Percentiles rank a stretch among this genome's conserved stretches.
Evolutionary conservation across 2,888 invertebrate species (phyloP).

Genomic region (Amorpha juglandis): DNA sequence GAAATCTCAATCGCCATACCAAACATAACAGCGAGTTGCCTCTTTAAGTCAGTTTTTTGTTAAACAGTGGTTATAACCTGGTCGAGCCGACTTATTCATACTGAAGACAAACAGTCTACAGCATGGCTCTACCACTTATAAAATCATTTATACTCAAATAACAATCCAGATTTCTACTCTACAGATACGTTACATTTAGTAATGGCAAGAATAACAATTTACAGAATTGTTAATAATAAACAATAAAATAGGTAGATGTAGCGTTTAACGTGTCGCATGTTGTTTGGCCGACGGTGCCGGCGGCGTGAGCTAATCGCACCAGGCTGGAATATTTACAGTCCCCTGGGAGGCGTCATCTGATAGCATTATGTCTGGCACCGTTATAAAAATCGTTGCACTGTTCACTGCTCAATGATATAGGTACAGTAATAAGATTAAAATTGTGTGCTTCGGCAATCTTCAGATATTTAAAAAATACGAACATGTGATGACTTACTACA

Average conservation of each 20-base stretch:
- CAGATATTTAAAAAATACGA: too few species aligned
- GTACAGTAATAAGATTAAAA: background rate
- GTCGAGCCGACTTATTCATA: too few species aligned
- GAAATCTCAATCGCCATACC: too few species aligned
- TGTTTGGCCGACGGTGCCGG: slow-evolving; percentile 42
- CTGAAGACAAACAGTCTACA: too few species aligned
- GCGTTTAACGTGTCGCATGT: slow-evolving; percentile 45
- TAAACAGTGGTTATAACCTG: too few species aligned
- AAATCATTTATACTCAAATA: background rate
- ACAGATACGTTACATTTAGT: background rate
- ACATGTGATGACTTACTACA: too few species aligned
- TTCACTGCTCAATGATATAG: slow-evolving; percentile 37
- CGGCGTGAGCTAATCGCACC: slow-evolving; percentile 64
- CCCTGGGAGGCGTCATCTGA: slow-evolving; percentile 66
- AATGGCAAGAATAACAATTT: slow-evolving; percentile 1
- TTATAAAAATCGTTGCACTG: slow-evolving; percentile 52
- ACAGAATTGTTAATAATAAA: too few species aligned
- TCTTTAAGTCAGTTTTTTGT: too few species aligned
- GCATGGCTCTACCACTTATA: too few species aligned
- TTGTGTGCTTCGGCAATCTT: too few species aligned
- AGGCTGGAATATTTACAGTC: slow-evolving; percentile 69
- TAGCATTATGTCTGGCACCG: slow-evolving; percentile 57
- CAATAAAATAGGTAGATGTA: slow-evolving; percentile 26
- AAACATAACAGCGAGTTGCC: too few species aligned
- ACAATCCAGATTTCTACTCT: background rate